Base-by-base conservation (phyloP, 2,797 vertebrate species). In the Allobates femoralis region DNA sequence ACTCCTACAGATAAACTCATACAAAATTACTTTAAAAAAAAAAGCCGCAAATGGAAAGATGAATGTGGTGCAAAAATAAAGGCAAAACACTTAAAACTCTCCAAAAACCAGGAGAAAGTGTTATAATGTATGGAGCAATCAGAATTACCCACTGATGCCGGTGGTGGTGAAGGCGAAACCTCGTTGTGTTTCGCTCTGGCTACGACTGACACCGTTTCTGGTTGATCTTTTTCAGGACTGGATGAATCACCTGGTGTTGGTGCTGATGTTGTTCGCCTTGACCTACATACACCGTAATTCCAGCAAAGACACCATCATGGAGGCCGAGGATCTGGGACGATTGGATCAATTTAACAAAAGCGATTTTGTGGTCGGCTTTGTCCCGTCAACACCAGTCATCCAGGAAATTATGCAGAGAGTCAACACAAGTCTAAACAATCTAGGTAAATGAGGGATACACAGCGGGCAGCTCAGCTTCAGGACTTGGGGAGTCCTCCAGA, bases 361-460 rank as follows among this genome's bases (percentile, higher is more conserved):
- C 5, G 86, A 89, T 0, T 19, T 74, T 0, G 84, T 4, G 0
- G 69, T 93, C 0, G 0, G 11, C 0, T 92, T 85, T 87, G 89
- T 88, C 0, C 86, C 90, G 0, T 86, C 56, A 0, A 90, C 89
- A 0, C 15, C 1, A 76, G 41, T 23, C 81, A 90, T 89, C 81
- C 81, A 62, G 64, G 12, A 0, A 0, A 88, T 92, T 0, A 92
- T 92, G 92, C 85, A 37, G 0, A 91, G 81, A 82, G 89, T 90
- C 83, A 89, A 55, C 89, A 0, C 73, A 64, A 0, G 26, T 55
- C 11, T 82, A 89, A 0, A 16, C 0, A 21, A 92, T 55, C 79
- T 1, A 10, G 91, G 91, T 92, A 89, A n/a, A 85, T 78, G 26
- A 41, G 7, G 28, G 3, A 15, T 46, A 3, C 5, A 46, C 11